A percentile compares a stretch with the other conserved stretches of the same genome.
Evolutionary conservation across 2,888 invertebrate species (phyloP).

Genomic region (Apomyelois bistriatella): DNA sequence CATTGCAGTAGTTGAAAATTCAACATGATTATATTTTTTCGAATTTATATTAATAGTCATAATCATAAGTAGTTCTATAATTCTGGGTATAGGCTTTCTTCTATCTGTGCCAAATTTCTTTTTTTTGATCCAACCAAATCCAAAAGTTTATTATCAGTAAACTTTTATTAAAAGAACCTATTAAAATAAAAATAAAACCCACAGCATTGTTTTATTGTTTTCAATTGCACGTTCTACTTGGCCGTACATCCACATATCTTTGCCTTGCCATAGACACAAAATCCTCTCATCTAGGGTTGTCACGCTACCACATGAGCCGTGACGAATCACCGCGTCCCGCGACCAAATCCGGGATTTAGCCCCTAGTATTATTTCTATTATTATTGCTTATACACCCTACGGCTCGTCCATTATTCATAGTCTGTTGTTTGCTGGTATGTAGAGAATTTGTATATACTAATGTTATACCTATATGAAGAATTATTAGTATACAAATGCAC

Average conservation of each 20-base stretch:
- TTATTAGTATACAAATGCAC: neutral
- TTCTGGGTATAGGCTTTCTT: too few relatives aligned
- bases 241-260: neutral
- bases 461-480: constrained; percentile 1
- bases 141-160: too few relatives aligned
- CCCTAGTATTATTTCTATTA: constrained; percentile 56
- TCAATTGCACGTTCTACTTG: neutral
- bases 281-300: constrained; percentile 22
- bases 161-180: too few relatives aligned
- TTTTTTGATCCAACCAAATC: too few relatives aligned
- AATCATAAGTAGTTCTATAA: too few relatives aligned
- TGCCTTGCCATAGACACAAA: constrained; percentile 22
- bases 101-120: too few relatives aligned
- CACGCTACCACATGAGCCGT: constrained; percentile 38
- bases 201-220: neutral
- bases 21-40: too few relatives aligned
- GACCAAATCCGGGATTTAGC: constrained; percentile 46
- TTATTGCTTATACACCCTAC: constrained; percentile 33
- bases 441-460: constrained; percentile 6
- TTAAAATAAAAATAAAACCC: too few relatives aligned
- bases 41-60: too few relatives aligned
- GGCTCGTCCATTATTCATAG: constrained; percentile 63
- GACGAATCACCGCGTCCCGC: constrained; percentile 58
- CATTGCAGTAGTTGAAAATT: too few relatives aligned
- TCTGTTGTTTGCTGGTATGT: constrained; percentile 25